Evolutionary conservation across 1,140 invertebrate species (phyloP).

Genomic region (Ooceraea biroi): DNA sequence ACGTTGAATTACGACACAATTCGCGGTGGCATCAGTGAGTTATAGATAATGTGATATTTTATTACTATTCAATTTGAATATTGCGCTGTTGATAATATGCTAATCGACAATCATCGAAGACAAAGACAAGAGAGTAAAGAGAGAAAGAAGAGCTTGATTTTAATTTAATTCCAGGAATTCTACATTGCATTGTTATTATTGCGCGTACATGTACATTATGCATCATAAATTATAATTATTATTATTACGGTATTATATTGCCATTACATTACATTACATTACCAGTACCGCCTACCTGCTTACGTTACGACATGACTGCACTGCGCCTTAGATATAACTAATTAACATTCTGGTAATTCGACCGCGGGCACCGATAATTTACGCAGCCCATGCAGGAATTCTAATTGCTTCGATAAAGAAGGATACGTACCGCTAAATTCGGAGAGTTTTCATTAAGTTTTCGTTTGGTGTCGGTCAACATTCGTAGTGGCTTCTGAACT

Average conservation of each 20-base stretch:
- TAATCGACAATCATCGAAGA: neutral
- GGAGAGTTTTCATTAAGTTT: slow-evolving; percentile 82
- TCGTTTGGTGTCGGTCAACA: slow-evolving; percentile 37
- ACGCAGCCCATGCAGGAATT: slow-evolving; percentile 74
- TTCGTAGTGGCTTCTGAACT: slow-evolving; percentile 12
- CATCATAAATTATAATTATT: too few relatives aligned
- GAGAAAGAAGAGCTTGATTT: neutral
- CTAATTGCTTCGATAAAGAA: slow-evolving; percentile 83
- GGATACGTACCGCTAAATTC: slow-evolving; percentile 80
- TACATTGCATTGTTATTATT: too few relatives aligned
- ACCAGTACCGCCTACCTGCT: neutral
- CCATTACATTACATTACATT: neutral
- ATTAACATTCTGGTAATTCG: slow-evolving; percentile 65
- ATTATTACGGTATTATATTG: too few relatives aligned
- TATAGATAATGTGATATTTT: slow-evolving; percentile 14
- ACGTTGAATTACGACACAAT: slow-evolving; percentile 94
- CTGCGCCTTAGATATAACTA: slow-evolving; percentile 51
- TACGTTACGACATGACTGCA: neutral
- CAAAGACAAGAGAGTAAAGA: neutral
- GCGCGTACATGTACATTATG: too few relatives aligned
- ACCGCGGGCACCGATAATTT: slow-evolving; percentile 67
- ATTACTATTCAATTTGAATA: neutral
- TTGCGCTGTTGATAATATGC: neutral
- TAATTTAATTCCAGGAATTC: neutral
- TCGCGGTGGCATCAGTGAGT: slow-evolving; percentile 93